Base-by-base conservation (phyloP, 2,797 vertebrate genomes). In the Alosa sapidissima region DNA sequence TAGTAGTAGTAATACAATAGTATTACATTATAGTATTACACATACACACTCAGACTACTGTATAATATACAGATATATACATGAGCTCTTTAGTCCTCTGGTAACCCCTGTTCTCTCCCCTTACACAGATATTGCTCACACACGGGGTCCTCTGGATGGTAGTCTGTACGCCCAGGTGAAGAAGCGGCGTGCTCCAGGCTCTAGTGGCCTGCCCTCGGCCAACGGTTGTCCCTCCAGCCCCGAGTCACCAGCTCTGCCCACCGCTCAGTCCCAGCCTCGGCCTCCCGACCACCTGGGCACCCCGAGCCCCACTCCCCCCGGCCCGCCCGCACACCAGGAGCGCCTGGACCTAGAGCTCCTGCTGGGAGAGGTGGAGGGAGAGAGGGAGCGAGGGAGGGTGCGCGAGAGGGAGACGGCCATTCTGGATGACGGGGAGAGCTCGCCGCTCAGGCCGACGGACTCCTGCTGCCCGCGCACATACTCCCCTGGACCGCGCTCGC, bases 161-260 rank as follows among this genome's bases (percentile, higher is more conserved):
- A 98, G 97, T 87, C 95, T 98, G 14, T 98, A 98, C 0, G 97
- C 97, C 72, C 96, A 97, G 89, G 96, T 98, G 89, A 96, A 94
- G 90, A 97, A 97, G 89, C 94, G 95, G 0, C 93, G 93, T 1
- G 92, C 93, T 11, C 94, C 94, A 0, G 93, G 93, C 82, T 93
- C 91, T 0, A 81, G 84, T 49, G 90, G 68, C 13, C 14, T 72
- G 33, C 68, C 68, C 68, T 72, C 68, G 14, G 68, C 91, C 75
- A 94, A 92, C 52, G 92, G 94, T 8, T 93, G 91, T 82, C 94
- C 95, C 51, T 87, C 72, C 90, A 1, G 89, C 88, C 89, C 92
- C 58, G 11, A 33, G 3, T 75, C 68, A 16, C 72, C 41, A 19
- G 36, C 72, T 14, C 72, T 45, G 93, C 88, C 93, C 91, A 5